Percentiles rank a stretch among this genome's conserved stretches.
phyloP scores from a whole-genome alignment of 1,140 invertebrate genomes.

The Sitophilus oryzae region DNA sequence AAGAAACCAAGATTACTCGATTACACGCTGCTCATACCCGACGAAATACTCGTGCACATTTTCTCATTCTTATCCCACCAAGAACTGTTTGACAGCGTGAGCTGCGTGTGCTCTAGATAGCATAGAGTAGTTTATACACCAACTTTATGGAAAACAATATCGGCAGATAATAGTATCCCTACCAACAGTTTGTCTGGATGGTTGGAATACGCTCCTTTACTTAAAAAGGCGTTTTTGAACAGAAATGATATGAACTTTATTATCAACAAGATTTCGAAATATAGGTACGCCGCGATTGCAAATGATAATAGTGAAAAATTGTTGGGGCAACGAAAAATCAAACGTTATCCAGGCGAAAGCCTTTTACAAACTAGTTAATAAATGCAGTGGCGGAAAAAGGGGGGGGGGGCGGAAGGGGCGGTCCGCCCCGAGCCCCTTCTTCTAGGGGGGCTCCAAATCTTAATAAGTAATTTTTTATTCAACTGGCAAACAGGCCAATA shows the following conservation, averaged over 20 bases:
- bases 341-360: conserved; percentile 10
- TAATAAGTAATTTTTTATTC: too few species aligned
- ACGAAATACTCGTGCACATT: conserved; percentile 27
- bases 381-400: too few species aligned
- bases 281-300: conserved; percentile 17
- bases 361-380: conserved; percentile 22
- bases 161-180: conserved; percentile 17
- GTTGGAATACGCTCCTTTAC: conserved; percentile 25
- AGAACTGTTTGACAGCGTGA: conserved; percentile 23
- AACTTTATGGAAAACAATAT: conserved; percentile 24
- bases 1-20: too few species aligned
- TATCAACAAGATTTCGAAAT: conserved; percentile 9
- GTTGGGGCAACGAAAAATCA: conserved; percentile 18
- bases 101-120: conserved; percentile 25
- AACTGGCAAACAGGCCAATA: too few species aligned
- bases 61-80: conserved; percentile 26
- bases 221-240: conserved; percentile 20
- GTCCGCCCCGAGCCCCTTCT: too few species aligned
- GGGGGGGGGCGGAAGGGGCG: too few species aligned
- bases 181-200: conserved; percentile 23
- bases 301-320: conserved; percentile 20
- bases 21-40: too few species aligned
- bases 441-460: too few species aligned
- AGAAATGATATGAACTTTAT: conserved; percentile 26
- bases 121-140: conserved; percentile 17